These are phyloP conservation scores for Eurosta solidaginis DNA, from an alignment of 1,140 invertebrate genomes.

Conservation along the genomic window DNA sequence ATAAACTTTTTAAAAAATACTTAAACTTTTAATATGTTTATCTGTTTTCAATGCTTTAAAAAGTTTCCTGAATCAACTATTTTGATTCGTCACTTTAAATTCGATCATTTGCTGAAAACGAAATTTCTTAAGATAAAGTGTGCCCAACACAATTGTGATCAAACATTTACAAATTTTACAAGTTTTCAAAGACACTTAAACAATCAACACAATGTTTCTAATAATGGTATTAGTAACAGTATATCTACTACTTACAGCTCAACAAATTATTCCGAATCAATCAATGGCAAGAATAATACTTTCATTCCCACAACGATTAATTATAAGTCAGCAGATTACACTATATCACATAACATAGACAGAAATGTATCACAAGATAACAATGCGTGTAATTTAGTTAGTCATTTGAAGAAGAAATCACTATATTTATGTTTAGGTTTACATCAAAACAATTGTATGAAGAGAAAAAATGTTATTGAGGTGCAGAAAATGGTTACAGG, in stretches of 20 bases:
- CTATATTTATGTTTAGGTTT: background rate
- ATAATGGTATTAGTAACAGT: too few species aligned
- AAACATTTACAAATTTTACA: conserved; percentile 28
- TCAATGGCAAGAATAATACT: background rate
- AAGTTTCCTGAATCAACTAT: background rate
- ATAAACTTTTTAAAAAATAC: background rate
- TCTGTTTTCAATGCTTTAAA: conserved; percentile 11
- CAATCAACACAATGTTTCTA: background rate
- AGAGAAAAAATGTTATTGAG: background rate
- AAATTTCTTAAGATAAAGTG: background rate
- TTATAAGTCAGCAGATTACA: too few species aligned
- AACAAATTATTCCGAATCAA: background rate
- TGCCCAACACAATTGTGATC: background rate
- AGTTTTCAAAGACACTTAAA: conserved; percentile 5
- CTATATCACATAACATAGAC: background rate
- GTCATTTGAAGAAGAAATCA: background rate
- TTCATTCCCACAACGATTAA: background rate
- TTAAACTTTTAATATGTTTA: background rate
- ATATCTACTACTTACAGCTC: background rate
- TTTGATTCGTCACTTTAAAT: too few species aligned
- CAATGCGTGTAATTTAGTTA: background rate
- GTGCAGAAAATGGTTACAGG: background rate
- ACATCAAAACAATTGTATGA: background rate
- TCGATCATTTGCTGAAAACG: background rate
- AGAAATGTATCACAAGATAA: background rate